A percentile compares a stretch with the other conserved stretches of the same genome.
Evolutionary conservation across 2,797 vertebrate genomes (phyloP).

Genomic region (Mus caroli): DNA sequence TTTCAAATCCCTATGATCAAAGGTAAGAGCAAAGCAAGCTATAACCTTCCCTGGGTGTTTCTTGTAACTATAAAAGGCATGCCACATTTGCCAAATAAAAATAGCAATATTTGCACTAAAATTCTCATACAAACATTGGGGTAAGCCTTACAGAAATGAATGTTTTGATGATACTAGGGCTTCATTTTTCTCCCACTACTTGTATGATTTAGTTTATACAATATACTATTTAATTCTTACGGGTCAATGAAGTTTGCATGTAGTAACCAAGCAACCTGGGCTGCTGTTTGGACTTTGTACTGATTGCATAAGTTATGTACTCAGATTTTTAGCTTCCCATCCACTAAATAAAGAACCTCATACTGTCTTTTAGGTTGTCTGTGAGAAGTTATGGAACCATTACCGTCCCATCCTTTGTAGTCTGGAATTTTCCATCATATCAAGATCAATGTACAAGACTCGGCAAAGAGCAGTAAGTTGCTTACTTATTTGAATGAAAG

Average conservation of each 20-base stretch:
- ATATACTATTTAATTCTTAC: neutral
- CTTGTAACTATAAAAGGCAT: constrained; percentile 11
- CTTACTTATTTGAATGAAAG: constrained; percentile 3
- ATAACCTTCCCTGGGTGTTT: neutral
- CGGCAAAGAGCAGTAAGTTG: neutral
- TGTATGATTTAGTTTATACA: neutral
- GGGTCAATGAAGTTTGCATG: constrained; percentile 16
- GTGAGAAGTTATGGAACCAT: neutral
- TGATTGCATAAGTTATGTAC: neutral
- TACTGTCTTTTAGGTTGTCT: neutral
- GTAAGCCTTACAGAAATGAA: constrained; percentile 35
- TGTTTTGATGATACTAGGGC: neutral
- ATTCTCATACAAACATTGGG: neutral
- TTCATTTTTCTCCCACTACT: neutral
- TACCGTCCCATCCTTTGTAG: neutral
- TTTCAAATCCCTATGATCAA: neutral
- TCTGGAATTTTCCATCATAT: neutral
- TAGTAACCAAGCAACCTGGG: neutral
- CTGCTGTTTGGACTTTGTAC: neutral
- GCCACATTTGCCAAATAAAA: neutral
- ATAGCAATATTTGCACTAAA: neutral
- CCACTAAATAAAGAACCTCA: neutral
- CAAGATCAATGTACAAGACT: neutral
- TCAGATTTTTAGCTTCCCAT: neutral
- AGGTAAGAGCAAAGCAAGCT: neutral